Conservation (phyloP, 2,797 vertebrate species). For the Crocodylus rhombifer region DNA sequence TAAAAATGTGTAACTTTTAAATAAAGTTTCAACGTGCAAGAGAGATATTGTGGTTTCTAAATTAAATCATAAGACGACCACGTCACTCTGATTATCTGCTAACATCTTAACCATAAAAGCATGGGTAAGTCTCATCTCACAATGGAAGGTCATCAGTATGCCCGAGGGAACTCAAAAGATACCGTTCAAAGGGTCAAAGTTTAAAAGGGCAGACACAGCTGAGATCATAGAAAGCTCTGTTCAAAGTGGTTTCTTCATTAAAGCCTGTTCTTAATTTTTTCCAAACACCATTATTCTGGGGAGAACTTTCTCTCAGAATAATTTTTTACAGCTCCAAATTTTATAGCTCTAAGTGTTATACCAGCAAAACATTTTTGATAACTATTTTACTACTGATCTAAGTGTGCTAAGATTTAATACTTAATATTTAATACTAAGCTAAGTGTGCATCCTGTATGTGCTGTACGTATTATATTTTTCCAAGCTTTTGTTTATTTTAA, state of each 20-base stretch:
- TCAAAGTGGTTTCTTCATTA: constrained; percentile 11
- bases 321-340: not conserved
- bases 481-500: not conserved
- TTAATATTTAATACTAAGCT: not conserved
- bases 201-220: not conserved
- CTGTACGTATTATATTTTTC: not conserved
- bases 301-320: not conserved
- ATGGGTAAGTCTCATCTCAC: not conserved
- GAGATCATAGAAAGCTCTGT: not conserved
- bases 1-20: not conserved
- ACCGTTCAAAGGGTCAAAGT: not conserved
- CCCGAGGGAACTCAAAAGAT: not conserved
- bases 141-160: not conserved
- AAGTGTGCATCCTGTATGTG: not conserved
- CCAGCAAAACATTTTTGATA: not conserved
- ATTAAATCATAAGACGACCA: not conserved
- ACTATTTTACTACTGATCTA: constrained; percentile 3
- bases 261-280: constrained; percentile 26
- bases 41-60: not conserved
- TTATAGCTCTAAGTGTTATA: not conserved
- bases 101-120: not conserved
- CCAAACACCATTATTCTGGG: not conserved
- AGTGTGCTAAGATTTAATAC: no score
- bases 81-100: not conserved
- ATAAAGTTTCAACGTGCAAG: not conserved